Base-by-base conservation (phyloP, 2,797 vertebrate genomes). In the Gymnothorax javanicus region DNA sequence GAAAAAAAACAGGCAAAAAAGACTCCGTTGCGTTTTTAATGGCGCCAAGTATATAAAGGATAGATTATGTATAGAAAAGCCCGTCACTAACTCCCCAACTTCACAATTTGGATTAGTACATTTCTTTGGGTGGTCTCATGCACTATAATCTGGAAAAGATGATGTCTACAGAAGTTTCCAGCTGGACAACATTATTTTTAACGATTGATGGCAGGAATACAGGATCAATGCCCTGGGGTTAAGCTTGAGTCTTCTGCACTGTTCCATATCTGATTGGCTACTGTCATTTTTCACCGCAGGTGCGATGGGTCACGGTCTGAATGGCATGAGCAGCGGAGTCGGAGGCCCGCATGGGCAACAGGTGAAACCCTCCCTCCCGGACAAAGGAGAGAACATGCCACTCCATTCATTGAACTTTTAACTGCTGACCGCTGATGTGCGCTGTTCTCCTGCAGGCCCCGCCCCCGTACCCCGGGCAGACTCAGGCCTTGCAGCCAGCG, bases 401-500 rank as follows among this genome's bases (percentile, higher is more conserved):
- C 13, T 60, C 58, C 59, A n/a, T 58, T 60, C 57, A 60, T 11
- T n/a, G 11, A 17, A 7, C 13, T 27, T 43, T 20, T 15, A 43
- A 58, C 56, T 83, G 82, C 50, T 83, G 17, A 83, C 13, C 1
- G 4, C 27, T 60, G 73, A 50, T 15, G 57, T 87, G 57, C 85
- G 33, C 71, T 79, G 89, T 87, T 87, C 15, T 87, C 87, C 94
- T 94, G 84, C 92, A 98, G 90, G 97, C 97, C 7, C 97, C 98
- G 0, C 97, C 98, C 9, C 97, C 98, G 0, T 99, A 99, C 91
- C 97, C 98, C 0, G 96, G 97, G 67, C 98, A 97, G 90, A 96
- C 96, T 86, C 97, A 97, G 85, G 86, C 93, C 0, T 96, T 94
- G 73, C 97, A 97, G 86, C 96, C 97, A 0, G 95, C 97, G 0